A percentile compares a stretch with the other conserved stretches of the same genome.
Evolutionary conservation across 2,797 vertebrate species (phyloP).

Genomic region (Darevskia mixta): DNA sequence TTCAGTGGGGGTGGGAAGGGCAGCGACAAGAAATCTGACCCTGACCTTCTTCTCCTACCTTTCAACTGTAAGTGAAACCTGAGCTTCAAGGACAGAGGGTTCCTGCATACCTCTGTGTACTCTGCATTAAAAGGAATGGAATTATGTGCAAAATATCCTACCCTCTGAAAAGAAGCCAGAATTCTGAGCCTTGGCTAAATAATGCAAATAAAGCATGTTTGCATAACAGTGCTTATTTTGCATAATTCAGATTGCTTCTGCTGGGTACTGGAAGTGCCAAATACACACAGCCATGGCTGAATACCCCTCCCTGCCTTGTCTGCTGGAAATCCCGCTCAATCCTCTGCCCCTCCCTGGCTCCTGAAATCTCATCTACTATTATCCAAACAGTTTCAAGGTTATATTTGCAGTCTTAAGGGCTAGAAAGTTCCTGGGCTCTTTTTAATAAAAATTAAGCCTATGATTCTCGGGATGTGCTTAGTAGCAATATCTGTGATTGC

Average conservation of each 20-base stretch:
- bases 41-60: not conserved
- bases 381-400: not conserved
- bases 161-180: not conserved
- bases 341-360: not conserved
- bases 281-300: not conserved
- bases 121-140: not conserved
- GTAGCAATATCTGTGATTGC: not conserved
- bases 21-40: not conserved
- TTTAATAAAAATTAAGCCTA: not conserved
- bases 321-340: not conserved
- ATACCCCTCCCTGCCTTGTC: not conserved
- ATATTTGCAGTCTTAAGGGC: not conserved
- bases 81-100: slow-evolving; percentile 15
- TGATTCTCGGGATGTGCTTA: not conserved
- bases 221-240: not conserved
- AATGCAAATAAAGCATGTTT: not conserved
- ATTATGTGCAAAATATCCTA: not conserved
- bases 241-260: not conserved
- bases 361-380: not conserved
- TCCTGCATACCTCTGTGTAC: not conserved
- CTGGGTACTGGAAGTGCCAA: not conserved
- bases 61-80: slow-evolving; percentile 43
- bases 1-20: slow-evolving; percentile 49
- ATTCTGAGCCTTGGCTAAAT: not conserved
- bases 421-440: not conserved